Evolutionary conservation across 2,113 vertebrate genomes (phyloP).

Genomic region (Oreocharis arfaki): DNA sequence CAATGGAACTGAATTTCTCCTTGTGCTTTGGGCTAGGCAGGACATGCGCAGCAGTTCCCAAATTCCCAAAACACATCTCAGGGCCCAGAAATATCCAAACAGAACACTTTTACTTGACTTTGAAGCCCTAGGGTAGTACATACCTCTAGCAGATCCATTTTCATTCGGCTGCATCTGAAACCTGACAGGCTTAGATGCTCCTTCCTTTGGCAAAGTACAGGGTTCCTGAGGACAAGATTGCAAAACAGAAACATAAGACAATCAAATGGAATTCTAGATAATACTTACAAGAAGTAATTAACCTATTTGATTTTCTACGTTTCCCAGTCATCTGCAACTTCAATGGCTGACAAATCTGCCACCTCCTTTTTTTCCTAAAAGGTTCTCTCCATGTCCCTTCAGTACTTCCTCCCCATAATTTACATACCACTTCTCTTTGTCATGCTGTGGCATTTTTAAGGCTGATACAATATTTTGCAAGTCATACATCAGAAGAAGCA

Average conservation of each 20-base stretch:
- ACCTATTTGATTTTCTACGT: not conserved
- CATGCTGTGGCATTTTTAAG: not conserved
- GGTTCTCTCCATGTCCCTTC: not conserved
- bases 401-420: not conserved
- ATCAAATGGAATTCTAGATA: not conserved
- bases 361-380: not conserved
- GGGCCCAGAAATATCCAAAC: not conserved
- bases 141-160: not conserved
- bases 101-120: not conserved
- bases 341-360: not conserved
- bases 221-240: not conserved
- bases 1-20: not conserved
- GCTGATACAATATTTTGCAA: not conserved
- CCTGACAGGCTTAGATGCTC: not conserved
- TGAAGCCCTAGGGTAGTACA: not conserved
- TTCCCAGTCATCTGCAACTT: not conserved
- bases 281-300: not conserved
- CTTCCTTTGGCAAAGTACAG: not conserved
- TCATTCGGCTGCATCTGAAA: not conserved
- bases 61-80: not conserved
- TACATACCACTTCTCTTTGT: not conserved
- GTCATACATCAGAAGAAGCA: not conserved
- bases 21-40: not conserved
- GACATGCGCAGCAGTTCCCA: not conserved
- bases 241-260: not conserved